Percentiles rank a stretch among this genome's conserved stretches.
Conservation (phyloP, 2,888 invertebrate species). For the Sarcophaga subvicina region DNA sequence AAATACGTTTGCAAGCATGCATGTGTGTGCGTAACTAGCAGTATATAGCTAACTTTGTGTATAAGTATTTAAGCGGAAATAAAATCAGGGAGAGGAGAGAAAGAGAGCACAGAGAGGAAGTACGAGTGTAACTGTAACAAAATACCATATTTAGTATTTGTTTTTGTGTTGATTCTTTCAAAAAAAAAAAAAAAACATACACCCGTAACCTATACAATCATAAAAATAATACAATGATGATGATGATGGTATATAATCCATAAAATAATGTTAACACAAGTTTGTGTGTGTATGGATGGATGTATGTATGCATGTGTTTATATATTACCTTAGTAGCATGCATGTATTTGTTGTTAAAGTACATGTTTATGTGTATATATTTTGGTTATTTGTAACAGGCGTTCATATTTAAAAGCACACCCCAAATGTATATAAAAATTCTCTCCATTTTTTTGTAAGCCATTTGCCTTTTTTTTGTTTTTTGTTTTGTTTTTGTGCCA, state of each 20-base stretch:
- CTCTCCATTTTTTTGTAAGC: background rate
- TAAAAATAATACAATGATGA: no score
- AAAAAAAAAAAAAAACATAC: no score
- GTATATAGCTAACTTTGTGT: background rate
- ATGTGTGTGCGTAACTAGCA: background rate
- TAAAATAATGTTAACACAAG: background rate
- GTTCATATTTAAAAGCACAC: slow-evolving; percentile 26
- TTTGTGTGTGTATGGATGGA: background rate
- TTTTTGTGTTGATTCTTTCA: background rate
- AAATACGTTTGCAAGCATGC: background rate
- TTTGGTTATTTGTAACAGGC: slow-evolving; percentile 54
- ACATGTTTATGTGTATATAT: slow-evolving; percentile 36
- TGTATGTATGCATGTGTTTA: background rate
- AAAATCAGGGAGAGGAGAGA: background rate
- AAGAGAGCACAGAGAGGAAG: background rate
- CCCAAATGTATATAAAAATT: no score
- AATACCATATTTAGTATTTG: background rate
- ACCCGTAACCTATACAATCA: background rate
- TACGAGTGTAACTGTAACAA: background rate
- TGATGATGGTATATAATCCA: background rate
- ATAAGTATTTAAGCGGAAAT: background rate
- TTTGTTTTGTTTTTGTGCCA: background rate
- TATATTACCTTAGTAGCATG: background rate
- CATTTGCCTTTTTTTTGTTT: background rate
- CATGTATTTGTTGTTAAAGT: background rate